phyloP scores from a whole-genome alignment of 1,140 invertebrate genomes.

The Drosophila littoralis region DNA sequence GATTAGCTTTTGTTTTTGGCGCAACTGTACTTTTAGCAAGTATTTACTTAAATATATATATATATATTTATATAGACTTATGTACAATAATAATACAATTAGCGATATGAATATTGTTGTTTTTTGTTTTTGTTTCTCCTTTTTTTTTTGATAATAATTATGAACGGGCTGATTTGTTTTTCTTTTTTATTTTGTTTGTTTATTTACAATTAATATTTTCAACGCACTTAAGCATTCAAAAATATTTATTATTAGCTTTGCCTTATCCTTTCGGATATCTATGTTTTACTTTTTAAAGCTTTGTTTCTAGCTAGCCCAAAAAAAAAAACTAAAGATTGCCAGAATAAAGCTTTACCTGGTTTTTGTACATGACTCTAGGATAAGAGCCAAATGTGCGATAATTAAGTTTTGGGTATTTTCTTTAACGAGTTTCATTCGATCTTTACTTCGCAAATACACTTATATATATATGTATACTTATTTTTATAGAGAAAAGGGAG shows the following conservation, averaged over 20 bases:
- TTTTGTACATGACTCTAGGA: neutral
- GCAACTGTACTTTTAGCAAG: conserved; percentile 60
- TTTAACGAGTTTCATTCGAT: too few species aligned
- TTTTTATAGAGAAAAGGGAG: neutral
- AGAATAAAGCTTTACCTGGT: neutral
- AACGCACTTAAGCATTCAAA: neutral
- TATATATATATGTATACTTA: too few species aligned
- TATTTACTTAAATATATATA: conserved; percentile 30
- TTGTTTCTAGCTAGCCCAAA: conserved; percentile 2
- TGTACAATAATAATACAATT: conserved; percentile 54
- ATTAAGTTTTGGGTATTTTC: too few species aligned
- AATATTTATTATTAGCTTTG: neutral
- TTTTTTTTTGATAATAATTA: neutral
- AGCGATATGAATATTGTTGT: conserved; percentile 62
- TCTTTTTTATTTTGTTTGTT: neutral
- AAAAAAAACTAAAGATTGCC: neutral
- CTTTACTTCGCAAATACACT: too few species aligned
- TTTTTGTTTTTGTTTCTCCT: conserved; percentile 12
- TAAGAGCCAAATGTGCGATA: too few species aligned
- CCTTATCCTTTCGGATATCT: conserved; percentile 1
- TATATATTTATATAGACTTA: conserved; percentile 34
- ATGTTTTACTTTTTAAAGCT: conserved; percentile 23
- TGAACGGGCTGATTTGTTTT: conserved; percentile 16
- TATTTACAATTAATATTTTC: conserved; percentile 50
- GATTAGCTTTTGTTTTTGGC: conserved; percentile 60